These are phyloP conservation scores for Diadegma fenestrale DNA, from an alignment of 2,888 invertebrate species.

Conservation along the genomic window DNA sequence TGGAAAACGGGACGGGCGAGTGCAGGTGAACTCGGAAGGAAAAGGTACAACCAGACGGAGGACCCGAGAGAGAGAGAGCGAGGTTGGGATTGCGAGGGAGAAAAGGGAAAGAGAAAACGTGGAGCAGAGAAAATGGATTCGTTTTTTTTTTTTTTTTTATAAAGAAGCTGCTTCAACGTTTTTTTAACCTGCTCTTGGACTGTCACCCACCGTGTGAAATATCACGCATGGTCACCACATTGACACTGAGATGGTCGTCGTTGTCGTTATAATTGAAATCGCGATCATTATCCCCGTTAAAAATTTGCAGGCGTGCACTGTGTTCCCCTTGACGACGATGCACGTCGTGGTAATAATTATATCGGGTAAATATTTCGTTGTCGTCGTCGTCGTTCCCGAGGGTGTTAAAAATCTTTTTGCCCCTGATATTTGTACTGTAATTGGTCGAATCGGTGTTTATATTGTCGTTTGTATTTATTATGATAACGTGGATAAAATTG, in stretches of 20 bases:
- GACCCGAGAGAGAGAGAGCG: constrained; percentile 46
- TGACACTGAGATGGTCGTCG: constrained; percentile 68
- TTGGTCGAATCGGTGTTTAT: constrained; percentile 41
- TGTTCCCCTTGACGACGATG: constrained; percentile 13
- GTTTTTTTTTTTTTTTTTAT: constrained; percentile 41
- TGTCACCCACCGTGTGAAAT: constrained; percentile 53
- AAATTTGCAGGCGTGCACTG: constrained; percentile 5
- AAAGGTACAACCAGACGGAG: constrained; percentile 31
- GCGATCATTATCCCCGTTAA: constrained; percentile 24
- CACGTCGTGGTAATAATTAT: constrained; percentile 8
- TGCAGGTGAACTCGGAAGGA: constrained; percentile 37
- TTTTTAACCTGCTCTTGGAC: constrained; percentile 36
- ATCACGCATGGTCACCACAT: constrained; percentile 65
- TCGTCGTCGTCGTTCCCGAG: constrained; percentile 58
- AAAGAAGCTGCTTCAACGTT: constrained; percentile 59
- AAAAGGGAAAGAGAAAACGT: constrained; percentile 17
- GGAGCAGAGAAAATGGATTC: constrained; percentile 38
- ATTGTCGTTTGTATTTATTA: constrained; percentile 39
- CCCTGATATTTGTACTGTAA: constrained; percentile 46
- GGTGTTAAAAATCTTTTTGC: constrained; percentile 42
- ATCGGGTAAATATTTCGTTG: constrained; percentile 44
- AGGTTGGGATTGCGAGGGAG: constrained; percentile 31
- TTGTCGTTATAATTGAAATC: constrained; percentile 36
- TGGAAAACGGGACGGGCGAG: constrained; percentile 41
- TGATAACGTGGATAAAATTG: constrained; percentile 15